A percentile compares a stretch with the other conserved stretches of the same genome.
Evolutionary conservation across 2,113 vertebrate species (phyloP).

Genomic region (Onychorhynchus coronatus): DNA sequence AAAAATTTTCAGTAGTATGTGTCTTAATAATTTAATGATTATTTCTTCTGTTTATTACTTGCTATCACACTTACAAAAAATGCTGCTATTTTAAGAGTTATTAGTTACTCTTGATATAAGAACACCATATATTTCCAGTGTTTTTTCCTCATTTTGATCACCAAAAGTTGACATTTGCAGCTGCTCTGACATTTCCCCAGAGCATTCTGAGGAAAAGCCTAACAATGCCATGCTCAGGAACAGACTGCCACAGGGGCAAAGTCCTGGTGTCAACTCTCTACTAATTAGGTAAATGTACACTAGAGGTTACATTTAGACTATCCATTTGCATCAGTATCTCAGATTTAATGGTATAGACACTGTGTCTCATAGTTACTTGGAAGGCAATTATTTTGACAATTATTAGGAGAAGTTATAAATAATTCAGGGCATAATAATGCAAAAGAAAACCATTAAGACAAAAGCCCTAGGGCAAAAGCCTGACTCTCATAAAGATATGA

Average conservation of each 20-base stretch:
- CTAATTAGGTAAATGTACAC: background rate
- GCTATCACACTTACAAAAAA: background rate
- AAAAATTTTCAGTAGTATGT: background rate
- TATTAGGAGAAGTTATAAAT: background rate
- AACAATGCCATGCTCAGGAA: background rate
- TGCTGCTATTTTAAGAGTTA: background rate
- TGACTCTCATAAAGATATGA: rapidly evolving
- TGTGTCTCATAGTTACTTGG: background rate
- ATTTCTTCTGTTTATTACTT: background rate
- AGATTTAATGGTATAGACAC: background rate
- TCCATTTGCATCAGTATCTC: background rate
- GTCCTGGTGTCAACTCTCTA: background rate
- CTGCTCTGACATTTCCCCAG: background rate
- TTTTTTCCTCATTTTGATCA: background rate
- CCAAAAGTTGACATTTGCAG: background rate
- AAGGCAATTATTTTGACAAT: constrained; percentile 28
- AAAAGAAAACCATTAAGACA: constrained; percentile 9
- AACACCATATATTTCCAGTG: background rate
- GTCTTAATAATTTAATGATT: background rate
- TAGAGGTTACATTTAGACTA: background rate
- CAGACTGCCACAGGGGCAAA: background rate
- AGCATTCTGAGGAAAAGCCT: background rate
- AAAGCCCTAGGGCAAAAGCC: background rate
- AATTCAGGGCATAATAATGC: background rate
- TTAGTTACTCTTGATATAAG: background rate